Conservation (phyloP, 2,797 vertebrate species). For the Micromesistius poutassou region DNA sequence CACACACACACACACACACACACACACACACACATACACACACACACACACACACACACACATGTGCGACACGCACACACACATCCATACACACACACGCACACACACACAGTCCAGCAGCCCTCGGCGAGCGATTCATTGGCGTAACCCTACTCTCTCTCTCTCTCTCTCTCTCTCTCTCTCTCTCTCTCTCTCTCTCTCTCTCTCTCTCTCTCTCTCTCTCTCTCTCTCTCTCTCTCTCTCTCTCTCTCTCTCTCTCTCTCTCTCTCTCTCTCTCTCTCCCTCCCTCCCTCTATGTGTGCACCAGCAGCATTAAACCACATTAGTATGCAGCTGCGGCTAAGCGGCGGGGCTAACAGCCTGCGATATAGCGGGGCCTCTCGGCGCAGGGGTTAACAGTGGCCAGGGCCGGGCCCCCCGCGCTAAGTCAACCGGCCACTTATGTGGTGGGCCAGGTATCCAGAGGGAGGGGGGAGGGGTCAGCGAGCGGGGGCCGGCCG, state of each 20-base stretch:
- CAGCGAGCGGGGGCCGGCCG: constrained; percentile 59
- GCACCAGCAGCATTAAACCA: constrained; percentile 47
- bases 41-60: not conserved
- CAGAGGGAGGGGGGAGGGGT: constrained; percentile 22
- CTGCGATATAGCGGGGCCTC: constrained; percentile 19
- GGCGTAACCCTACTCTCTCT: constrained; percentile 30
- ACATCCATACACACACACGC: constrained; percentile 6
- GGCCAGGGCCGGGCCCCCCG: constrained; percentile 18
- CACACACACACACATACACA: not conserved
- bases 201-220: no score
- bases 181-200: no score
- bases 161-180: constrained; percentile 18
- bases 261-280: constrained; percentile 20
- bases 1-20: not conserved
- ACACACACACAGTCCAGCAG: not conserved
- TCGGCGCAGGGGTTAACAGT: constrained; percentile 19
- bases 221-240: no score
- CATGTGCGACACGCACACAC: not conserved
- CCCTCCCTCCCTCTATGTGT: no score
- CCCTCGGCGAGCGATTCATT: constrained; percentile 33
- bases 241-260: constrained; percentile 20
- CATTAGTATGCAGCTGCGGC: constrained; percentile 48
- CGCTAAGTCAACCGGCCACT: constrained; percentile 67
- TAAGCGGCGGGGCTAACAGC: constrained; percentile 48
- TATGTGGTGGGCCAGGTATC: constrained; percentile 66